Conservation (phyloP, 2,113 vertebrate genomes). For the Corythaixoides concolor region DNA sequence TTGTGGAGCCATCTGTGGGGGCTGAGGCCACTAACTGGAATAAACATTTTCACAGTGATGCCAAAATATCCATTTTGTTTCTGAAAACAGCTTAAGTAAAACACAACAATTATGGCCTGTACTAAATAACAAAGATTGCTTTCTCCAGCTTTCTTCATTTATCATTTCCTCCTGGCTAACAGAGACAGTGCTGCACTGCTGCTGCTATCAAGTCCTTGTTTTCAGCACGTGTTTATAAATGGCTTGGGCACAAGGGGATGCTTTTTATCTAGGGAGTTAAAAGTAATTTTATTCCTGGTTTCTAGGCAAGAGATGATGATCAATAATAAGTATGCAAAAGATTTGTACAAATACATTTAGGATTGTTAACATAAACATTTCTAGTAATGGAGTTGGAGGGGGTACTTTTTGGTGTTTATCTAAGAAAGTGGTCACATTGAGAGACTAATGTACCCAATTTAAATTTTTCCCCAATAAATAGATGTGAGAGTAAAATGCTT, state of each 20-base stretch:
- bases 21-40: background rate
- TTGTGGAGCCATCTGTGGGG: background rate
- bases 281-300: background rate
- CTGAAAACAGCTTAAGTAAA: background rate
- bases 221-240: background rate
- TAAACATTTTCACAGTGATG: background rate
- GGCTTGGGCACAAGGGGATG: background rate
- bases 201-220: background rate
- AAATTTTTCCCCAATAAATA: background rate
- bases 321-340: background rate
- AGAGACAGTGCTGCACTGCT: background rate
- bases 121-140: background rate
- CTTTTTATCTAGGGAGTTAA: background rate
- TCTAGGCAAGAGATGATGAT: background rate
- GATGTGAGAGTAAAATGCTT: background rate
- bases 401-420: background rate
- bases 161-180: background rate
- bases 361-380: background rate
- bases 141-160: background rate
- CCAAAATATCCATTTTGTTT: background rate
- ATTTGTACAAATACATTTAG: background rate
- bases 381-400: background rate
- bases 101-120: background rate
- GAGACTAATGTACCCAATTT: background rate
- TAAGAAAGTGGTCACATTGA: background rate